Evolutionary conservation across 2,113 vertebrate genomes (phyloP).

Genomic region (Zosterops japonicus): DNA sequence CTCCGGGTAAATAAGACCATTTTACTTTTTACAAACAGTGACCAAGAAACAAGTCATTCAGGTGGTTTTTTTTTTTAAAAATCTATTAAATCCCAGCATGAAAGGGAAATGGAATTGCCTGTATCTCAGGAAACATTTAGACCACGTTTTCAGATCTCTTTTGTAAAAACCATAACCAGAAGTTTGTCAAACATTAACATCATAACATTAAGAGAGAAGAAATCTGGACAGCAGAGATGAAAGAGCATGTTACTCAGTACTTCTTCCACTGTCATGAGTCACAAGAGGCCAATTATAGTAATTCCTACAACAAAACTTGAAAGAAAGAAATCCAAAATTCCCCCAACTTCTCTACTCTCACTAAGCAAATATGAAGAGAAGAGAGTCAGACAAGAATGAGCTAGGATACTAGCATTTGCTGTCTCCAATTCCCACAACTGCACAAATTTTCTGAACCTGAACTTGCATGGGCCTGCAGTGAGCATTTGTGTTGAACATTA

Average conservation of each 20-base stretch:
- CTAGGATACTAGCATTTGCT: not conserved
- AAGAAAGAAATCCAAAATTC: not conserved
- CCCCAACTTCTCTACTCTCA: not conserved
- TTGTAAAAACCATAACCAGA: not conserved
- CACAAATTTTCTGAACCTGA: not conserved
- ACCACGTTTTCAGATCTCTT: not conserved
- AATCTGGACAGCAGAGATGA: not conserved
- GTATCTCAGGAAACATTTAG: not conserved
- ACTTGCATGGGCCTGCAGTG: constrained; percentile 18
- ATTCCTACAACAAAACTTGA: not conserved
- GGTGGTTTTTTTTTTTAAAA: not conserved
- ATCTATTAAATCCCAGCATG: not conserved
- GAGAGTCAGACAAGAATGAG: not conserved
- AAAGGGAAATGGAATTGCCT: not conserved
- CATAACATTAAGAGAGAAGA: not conserved
- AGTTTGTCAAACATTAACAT: not conserved
- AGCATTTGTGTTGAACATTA: not conserved
- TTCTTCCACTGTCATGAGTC: not conserved
- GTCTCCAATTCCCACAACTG: not conserved
- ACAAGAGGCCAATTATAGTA: not conserved
- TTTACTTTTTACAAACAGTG: not conserved
- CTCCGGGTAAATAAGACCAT: not conserved
- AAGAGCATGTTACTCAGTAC: not conserved
- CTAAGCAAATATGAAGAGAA: not conserved
- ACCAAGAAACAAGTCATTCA: not conserved